Base-by-base conservation (phyloP, 2,797 vertebrate species). In the Tachyglossus aculeatus region DNA sequence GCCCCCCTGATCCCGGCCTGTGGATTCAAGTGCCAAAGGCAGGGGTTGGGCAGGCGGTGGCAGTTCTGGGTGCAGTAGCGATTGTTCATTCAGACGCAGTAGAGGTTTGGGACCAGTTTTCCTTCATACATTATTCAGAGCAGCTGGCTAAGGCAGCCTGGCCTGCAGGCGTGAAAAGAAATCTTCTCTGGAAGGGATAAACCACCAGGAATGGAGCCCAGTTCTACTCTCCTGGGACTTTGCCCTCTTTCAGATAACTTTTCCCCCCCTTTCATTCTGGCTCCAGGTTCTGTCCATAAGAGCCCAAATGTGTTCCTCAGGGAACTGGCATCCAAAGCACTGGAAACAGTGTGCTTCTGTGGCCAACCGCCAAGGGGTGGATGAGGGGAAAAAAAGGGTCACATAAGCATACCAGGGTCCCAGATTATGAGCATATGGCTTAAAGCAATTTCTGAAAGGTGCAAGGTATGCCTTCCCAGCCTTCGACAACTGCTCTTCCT, bases 101-200 rank as follows among this genome's bases (percentile, higher is more conserved):
- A 2, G 9, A 52, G 25, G 9, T 22, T 40, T 32, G 7, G 53
- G 13, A 33, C 56, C 59, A 4, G 22, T 19, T 6, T 43, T 52
- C n/a, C 32, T 55, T 59, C 36, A 12, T 43, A 1, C 2, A 29
- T 76, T 83, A 71, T 71, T 76, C 57, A 74, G 29, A 33, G 43
- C 38, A 5, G 53, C 1, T 52, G 25, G 43, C n/a, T 51, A 29
- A 59, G 54, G 59, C 51, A 22, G 39, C 33, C 27, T 52, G 10
- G 39, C 59, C 71, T 38, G 27, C 1, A 27, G 32, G 29, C 32
- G 29, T 53, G 21, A 14, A 50, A 50, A 67, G 25, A 66, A 36
- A 44, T 18, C 36, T 22, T 16, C n/a, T 6, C 2, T 15, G 38
- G 24, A 8, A 7, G 1, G 10, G 57, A 71, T 55, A 18, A 60